phyloP scores from a whole-genome alignment of 1,140 invertebrate genomes.

The Lepidurus arcticus region DNA sequence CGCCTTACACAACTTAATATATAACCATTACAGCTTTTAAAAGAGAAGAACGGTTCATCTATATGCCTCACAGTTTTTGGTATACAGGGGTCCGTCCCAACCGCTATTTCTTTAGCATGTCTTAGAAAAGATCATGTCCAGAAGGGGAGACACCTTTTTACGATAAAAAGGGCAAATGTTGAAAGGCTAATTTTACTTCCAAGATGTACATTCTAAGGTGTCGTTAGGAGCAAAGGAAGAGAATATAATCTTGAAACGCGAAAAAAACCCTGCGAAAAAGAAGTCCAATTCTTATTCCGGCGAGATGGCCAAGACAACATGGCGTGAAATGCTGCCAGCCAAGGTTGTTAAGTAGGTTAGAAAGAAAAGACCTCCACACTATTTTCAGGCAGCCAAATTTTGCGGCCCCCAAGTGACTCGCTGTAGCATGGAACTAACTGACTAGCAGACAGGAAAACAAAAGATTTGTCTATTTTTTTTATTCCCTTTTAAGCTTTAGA shows the following conservation, averaged over 20 bases:
- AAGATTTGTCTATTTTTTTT: neutral
- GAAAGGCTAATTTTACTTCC: neutral
- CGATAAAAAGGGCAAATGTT: neutral
- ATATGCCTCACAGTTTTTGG: too few relatives aligned
- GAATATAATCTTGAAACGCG: neutral
- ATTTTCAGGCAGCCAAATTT: constrained; percentile 17
- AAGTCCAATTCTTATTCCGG: neutral
- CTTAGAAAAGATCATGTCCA: too few relatives aligned
- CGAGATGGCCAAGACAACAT: constrained; percentile 10
- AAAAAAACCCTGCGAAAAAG: neutral
- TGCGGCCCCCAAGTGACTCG: constrained; percentile 7
- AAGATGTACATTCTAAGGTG: neutral
- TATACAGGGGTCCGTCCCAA: too few relatives aligned
- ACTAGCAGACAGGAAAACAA: constrained; percentile 11
- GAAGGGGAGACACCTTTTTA: too few relatives aligned
- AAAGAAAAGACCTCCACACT: neutral
- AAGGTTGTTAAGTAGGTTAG: constrained; percentile 1
- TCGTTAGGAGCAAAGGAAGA: neutral
- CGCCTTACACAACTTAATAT: too few relatives aligned
- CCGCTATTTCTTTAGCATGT: too few relatives aligned
- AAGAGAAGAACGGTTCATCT: too few relatives aligned
- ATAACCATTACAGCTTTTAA: too few relatives aligned
- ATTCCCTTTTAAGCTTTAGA: neutral
- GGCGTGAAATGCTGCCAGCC: constrained; percentile 7
- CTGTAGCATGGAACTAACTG: constrained; percentile 1